A percentile compares a stretch with the other conserved stretches of the same genome.
Conservation (phyloP, 2,888 invertebrate species). For the Nebria salina region DNA sequence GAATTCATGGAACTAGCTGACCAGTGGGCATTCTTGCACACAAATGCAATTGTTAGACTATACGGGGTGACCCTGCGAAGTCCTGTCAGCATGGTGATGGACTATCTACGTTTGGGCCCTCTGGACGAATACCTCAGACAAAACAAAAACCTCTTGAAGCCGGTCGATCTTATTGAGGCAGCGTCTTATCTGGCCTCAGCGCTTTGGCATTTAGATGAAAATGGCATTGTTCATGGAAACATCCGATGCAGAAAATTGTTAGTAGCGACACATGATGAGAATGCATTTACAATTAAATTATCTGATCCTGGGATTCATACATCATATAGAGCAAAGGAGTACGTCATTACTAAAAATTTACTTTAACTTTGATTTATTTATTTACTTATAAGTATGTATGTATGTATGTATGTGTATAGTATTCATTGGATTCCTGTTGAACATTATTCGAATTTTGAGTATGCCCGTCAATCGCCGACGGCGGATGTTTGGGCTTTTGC, state of each 20-base stretch:
- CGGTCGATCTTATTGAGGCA: constrained; percentile 82
- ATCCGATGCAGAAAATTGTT: constrained; percentile 84
- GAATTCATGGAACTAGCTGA: constrained; percentile 81
- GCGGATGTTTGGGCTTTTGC: constrained; percentile 94
- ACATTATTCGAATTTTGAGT: constrained; percentile 75
- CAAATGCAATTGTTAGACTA: constrained; percentile 78
- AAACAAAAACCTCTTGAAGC: constrained; percentile 64
- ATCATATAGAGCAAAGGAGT: constrained; percentile 73
- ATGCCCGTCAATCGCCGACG: constrained; percentile 73
- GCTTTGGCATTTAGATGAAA: constrained; percentile 86
- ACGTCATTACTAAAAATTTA: constrained; percentile 56
- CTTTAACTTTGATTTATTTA: neutral
- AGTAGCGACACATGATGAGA: constrained; percentile 77
- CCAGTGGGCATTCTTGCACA: constrained; percentile 81
- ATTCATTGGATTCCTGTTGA: constrained; percentile 92
- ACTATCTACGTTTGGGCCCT: constrained; percentile 81
- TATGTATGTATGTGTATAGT: constrained; percentile 61
- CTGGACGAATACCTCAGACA: constrained; percentile 76
- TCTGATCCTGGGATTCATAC: constrained; percentile 82
- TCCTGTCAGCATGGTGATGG: constrained; percentile 83
- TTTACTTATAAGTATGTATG: neutral
- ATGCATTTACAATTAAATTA: constrained; percentile 79
- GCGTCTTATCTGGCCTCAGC: constrained; percentile 84
- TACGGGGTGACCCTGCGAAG: constrained; percentile 81
- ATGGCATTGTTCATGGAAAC: constrained; percentile 83